Evolutionary conservation across 2,797 vertebrate genomes (phyloP).

Genomic region (Coccyzus lansbergi): DNA sequence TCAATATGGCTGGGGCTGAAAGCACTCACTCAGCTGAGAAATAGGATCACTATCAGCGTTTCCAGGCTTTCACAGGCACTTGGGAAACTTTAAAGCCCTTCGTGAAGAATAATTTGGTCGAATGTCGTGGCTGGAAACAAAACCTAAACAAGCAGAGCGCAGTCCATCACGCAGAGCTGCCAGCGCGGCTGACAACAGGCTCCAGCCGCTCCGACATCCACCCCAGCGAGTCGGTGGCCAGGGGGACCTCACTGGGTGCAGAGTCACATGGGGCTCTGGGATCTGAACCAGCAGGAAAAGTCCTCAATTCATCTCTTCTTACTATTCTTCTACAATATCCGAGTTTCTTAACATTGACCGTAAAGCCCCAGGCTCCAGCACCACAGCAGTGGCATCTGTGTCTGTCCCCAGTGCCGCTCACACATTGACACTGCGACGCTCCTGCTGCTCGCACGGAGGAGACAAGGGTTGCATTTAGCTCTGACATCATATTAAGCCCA

Average conservation of each 20-base stretch:
- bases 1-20: conserved; percentile 85
- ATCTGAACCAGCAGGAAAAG: not conserved
- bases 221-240: not conserved
- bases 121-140: conserved; percentile 77
- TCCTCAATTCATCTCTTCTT: not conserved
- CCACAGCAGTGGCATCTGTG: rapidly evolving
- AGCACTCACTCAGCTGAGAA: conserved; percentile 87
- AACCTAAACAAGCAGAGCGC: conserved; percentile 67
- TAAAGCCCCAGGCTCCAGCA: not conserved
- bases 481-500: not conserved
- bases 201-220: conserved; percentile 41
- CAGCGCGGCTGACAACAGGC: conserved; percentile 24
- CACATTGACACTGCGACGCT: rapidly evolving
- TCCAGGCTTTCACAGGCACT: conserved; percentile 84
- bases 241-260: rapidly evolving
- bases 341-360: rapidly evolving
- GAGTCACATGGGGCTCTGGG: not conserved
- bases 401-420: not conserved
- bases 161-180: conserved; percentile 67
- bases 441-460: rapidly evolving
- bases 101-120: conserved; percentile 76
- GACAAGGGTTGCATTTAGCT: not conserved
- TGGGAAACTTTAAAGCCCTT: conserved; percentile 78
- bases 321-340: rapidly evolving
- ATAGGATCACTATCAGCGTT: conserved; percentile 83